Evolutionary conservation across 2,888 invertebrate genomes (phyloP), one percentile per base, ranked within the genome.

Genomic region (Hypomecis atomaria): DNA sequence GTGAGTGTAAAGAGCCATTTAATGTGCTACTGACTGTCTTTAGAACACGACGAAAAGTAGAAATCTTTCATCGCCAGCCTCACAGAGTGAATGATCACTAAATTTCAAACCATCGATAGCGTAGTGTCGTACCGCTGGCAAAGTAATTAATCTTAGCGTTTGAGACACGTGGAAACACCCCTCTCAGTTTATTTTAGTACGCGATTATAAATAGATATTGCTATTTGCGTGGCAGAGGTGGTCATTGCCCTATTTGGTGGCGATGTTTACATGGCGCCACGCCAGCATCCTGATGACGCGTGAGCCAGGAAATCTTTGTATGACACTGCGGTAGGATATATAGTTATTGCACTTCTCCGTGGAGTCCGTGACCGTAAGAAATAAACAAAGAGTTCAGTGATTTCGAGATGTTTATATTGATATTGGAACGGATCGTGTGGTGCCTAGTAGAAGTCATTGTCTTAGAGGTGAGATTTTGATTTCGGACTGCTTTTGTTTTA

Each of bases 161-260:
- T 75, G 71, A 71, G 77, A 76, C 89, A 88, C 88, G 86, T 88
- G 88, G 82, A 77, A 77, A 78, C 81, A 85, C 84, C 86, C 87
- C 87, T 82, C 82, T 73, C 73, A 76, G 79, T 85, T 87, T 89
- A 89, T 88, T 88, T 88, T 87, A 82, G 83, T 83, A 81, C 74
- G 68, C 69, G 71, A 78, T 77, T 90, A 91, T 88, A 86, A 85
- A 85, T 90, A 90, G 88, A 86, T 75, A 76, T 78, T 79, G 83
- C 88, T 91, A 90, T 91, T 90, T 91, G 80, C 78, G 87, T 88
- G 81, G 70, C 73, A 70, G 79, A 75, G 78, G 77, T 90, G 91
- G 90, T 90, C 90, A 87, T 89, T 91, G 90, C 91, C 90, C 92
- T 89, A 90, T 89, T 90, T 90, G 91, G 90, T 86, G 78, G 77